Base-by-base conservation (phyloP, 2,797 vertebrate species). In the Acomys russatus region DNA sequence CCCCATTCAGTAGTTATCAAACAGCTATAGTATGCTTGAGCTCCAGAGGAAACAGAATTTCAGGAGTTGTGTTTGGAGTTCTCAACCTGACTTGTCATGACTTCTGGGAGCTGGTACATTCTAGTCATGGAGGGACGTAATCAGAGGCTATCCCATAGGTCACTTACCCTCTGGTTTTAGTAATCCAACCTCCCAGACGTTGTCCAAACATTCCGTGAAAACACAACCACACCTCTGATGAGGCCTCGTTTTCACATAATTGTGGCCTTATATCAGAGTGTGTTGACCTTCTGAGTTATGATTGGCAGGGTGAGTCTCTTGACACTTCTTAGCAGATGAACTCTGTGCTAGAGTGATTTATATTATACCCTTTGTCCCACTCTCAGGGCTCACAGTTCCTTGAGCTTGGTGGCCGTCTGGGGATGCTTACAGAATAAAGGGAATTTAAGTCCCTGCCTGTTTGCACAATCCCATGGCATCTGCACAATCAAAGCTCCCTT, bases 311-410 rank as follows among this genome's bases (percentile, higher is more conserved):
- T 51, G 25, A n/a, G 3, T 89, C 30, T 73, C 66, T 22, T 30
- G 44, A 70, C n/a, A 10, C n/a, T 3, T 0, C 9, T 2, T 1
- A 2, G 11, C 28, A 38, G 49, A 15, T n/a, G 10, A 23, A 56
- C 9, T 28, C 2, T 6, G 38, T 2, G 7, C 14, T 38, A 30
- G 7, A 12, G 54, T 78, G 5, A 0, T 44, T 0, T 56, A 0
- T 4, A 0, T 64, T 63, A 7, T 91, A 85, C 20, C 9, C 66
- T 28, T 10, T 2, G 0, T 1, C 38, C 0, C 0, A 56, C 11
- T 49, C 56, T 96, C 23, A 7, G 80, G 59, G 56, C 20, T 49
- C 74, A 61, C 25, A 3, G 0, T 28, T 1, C 0, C 6, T 63
- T 64, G 51, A 73, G 51, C n/a, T 20, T 49, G 17, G 2, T 33